phyloP scores from a whole-genome alignment of 2,797 vertebrate genomes.

The Xenops minutus region DNA sequence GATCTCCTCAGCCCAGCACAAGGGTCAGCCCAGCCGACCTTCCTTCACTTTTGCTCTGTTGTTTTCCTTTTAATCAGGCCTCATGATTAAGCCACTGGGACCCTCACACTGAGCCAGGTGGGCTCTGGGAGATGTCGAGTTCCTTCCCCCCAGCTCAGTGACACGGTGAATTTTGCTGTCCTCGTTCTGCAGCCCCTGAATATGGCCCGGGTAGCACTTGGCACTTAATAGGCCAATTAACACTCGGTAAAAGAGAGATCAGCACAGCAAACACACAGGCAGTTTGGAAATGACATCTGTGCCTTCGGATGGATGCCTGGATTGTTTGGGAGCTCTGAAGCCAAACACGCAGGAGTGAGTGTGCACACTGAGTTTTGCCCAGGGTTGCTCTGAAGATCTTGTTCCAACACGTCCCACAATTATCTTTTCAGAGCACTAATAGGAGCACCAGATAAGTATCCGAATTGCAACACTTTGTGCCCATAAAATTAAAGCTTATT shows the following conservation, averaged over 20 bases:
- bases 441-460: conserved; percentile 39
- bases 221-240: background rate
- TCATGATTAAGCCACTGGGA: background rate
- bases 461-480: conserved; percentile 45
- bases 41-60: background rate
- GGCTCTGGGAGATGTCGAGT: background rate
- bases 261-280: background rate
- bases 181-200: background rate
- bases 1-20: background rate
- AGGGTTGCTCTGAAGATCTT: background rate
- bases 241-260: background rate
- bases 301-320: background rate
- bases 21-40: background rate
- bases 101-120: background rate
- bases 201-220: background rate
- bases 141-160: accelerated
- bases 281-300: background rate
- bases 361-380: background rate
- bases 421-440: background rate
- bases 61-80: background rate
- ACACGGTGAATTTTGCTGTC: accelerated
- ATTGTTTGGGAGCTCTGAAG: background rate
- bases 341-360: background rate
- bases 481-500: conserved; percentile 59
- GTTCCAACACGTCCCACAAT: background rate